Evolutionary conservation across 2,113 vertebrate species (phyloP).

Genomic region (Porphyrio hochstetteri): DNA sequence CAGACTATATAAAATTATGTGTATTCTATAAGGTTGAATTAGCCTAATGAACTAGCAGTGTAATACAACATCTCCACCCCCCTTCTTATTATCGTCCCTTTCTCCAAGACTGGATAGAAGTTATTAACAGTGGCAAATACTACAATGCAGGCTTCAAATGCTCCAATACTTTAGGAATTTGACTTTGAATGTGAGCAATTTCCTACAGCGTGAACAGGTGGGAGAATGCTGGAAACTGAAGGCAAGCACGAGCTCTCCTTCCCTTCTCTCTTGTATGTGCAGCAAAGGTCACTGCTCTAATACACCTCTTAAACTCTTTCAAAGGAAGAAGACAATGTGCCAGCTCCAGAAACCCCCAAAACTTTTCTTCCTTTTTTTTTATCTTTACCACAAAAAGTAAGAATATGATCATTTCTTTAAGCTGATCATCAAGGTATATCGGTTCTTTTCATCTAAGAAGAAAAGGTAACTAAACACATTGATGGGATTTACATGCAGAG

Average conservation of each 20-base stretch:
- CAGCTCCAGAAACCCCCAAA: not conserved
- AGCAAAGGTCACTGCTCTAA: conserved; percentile 18
- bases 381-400: not conserved
- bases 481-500: not conserved
- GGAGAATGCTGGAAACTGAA: conserved; percentile 42
- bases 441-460: not conserved
- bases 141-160: not conserved
- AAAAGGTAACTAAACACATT: not conserved
- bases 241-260: conserved; percentile 47
- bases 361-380: not conserved
- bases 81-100: not conserved
- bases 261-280: not conserved
- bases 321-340: not conserved
- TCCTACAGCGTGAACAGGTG: conserved; percentile 34
- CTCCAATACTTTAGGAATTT: conserved; percentile 19
- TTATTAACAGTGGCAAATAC: not conserved
- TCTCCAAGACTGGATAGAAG: not conserved
- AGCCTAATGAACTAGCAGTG: not conserved
- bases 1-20: conserved; percentile 3
- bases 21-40: not conserved
- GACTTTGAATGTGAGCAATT: conserved; percentile 24
- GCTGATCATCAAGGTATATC: not conserved
- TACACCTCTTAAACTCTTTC: not conserved
- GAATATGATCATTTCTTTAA: not conserved
- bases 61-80: not conserved